Base-by-base conservation (phyloP, 2,113 vertebrate genomes). In the Arothron firmamentum region DNA sequence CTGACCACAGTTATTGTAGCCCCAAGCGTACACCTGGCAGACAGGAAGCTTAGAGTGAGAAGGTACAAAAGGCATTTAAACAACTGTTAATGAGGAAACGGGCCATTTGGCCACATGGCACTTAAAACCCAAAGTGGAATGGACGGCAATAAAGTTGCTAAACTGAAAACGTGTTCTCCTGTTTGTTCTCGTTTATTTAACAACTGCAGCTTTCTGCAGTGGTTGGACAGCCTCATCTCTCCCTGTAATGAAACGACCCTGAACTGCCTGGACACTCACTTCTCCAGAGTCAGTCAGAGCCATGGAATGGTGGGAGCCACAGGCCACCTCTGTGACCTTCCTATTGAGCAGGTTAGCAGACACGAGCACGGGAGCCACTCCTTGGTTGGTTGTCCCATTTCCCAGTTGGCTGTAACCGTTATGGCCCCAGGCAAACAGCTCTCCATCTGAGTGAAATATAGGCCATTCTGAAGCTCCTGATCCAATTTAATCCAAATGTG, bases 1-100 rank as follows among this genome's bases (percentile, higher is more conserved):
- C 59, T 99, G 97, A 59, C 97, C 97, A 67, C 95, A 99, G 89
- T 98, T 99, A 63, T 99, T 99, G 81, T 97, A 98, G 72, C 97
- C 97, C 97, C 96, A 99, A 0, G 95, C 93, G 2, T 91, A 99
- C 1, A 99, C 92, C 97, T 99, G 78, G 19, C 45, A 69, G 50
- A 66, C 28, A 41, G 45, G 21, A 25, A 17, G 51, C 4, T 15
- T 20, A 16, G 25, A 18, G 6, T 14, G 13, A 54, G 12, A 50
- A 10, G 9, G 54, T 9, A 16, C 16, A n/a, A 38, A 14, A 25
- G 21, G 9, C 15, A 41, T 20, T 20, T 7, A 25, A 31, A 31
- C 15, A 45, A 45, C 25, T 7, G 11, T 12, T 38, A 12, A 38
- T 12, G 34, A 38, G 8, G 34, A 38, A 12, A 38, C 2, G 25